phyloP scores from a whole-genome alignment of 2,113 vertebrate genomes.

The Aspidoscelis tigris region DNA sequence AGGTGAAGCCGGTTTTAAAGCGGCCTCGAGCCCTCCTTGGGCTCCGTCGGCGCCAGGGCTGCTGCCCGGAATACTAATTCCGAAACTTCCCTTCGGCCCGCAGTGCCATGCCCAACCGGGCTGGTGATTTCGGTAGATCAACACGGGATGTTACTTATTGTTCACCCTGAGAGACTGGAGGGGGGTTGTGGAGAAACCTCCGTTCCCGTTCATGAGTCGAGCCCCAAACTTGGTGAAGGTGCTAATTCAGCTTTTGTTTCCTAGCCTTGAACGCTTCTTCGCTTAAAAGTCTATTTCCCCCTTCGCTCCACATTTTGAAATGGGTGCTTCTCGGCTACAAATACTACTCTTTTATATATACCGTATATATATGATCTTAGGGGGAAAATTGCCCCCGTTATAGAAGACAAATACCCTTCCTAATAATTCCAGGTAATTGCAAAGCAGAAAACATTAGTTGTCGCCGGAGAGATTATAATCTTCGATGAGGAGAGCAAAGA shows the following conservation, averaged over 20 bases:
- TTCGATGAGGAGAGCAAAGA: slow-evolving; percentile 15
- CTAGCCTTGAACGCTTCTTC: background rate
- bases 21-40: background rate
- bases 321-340: background rate
- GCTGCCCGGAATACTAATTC: slow-evolving; percentile 11
- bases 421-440: slow-evolving; percentile 11
- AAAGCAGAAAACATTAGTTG: slow-evolving; percentile 54
- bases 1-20: background rate
- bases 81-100: background rate
- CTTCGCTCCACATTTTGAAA: background rate
- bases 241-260: slow-evolving; percentile 21
- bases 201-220: background rate
- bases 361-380: background rate
- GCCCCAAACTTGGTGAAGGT: slow-evolving; percentile 11
- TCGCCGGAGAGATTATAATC: slow-evolving; percentile 47
- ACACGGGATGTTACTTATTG: background rate
- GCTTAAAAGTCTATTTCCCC: background rate
- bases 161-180: background rate
- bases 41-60: background rate
- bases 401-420: background rate
- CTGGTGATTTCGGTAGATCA: background rate
- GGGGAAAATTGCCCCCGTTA: background rate
- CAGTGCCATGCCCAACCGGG: background rate
- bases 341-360: background rate
- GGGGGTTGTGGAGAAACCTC: background rate